Evolutionary conservation across 1,140 invertebrate species (phyloP), one percentile per base, ranked within the genome.

Genomic region (Drosophila grimshawi): DNA sequence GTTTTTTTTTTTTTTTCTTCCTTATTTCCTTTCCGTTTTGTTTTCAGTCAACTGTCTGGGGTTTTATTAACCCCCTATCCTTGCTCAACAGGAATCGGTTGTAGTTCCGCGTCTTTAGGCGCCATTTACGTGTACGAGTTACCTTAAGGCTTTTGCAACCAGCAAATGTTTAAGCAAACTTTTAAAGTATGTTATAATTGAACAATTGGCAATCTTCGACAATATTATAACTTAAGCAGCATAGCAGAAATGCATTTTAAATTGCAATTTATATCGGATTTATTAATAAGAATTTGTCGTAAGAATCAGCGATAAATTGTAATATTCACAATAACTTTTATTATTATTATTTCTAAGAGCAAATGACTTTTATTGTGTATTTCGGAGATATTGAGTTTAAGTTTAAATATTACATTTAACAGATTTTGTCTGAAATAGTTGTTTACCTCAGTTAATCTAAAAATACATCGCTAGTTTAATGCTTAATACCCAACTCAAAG

Each of bases 1-100:
- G 4, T 27, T 59, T 39, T 30, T 27, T 30, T 30, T 49, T 29
- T 32, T 49, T 49, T 49, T 4, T 1, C 19, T n/a, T 5, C 8
- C 10, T 19, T 39, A 5, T 35, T 35, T 7, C 5, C 32, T n/a
- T 39, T 37, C 29, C 3, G 8, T 55, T 39, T 33, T 29, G 35
- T 41, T 41, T 41, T 62, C 49, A 67, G 57, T 62, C 65, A 68
- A 61, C 56, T 55, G 49, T 49, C 32, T 46, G 7, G 29, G 10
- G 7, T 49, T 64, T 51, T 43, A 41, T 55, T 53, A 53, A 41
- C 32, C 29, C 5, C 33, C 29, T 33, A 0, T 5, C 27, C 48
- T 19, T 19, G 19, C 19, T 19, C 19, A 19, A 19, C 19, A 19
- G 59, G 32, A 46, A 49, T 46, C 30, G 30, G 45, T 33, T 61